Evolutionary conservation across 2,888 invertebrate species (phyloP).

Genomic region (Monopis laevigella): DNA sequence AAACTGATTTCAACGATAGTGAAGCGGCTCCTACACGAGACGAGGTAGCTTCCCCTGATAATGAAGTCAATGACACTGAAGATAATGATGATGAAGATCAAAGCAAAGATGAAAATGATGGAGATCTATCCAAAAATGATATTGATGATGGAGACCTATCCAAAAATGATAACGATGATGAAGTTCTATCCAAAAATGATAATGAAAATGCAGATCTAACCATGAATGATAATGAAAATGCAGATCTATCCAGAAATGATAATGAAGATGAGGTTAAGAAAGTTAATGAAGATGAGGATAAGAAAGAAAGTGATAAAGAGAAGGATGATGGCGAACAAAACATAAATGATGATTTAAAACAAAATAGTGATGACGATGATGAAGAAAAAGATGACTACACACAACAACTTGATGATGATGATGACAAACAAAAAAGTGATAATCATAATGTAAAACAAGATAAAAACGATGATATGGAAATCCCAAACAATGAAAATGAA

Average conservation of each 20-base stretch:
- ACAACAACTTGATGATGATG: slow-evolving; percentile 13
- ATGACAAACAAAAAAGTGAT: slow-evolving; percentile 14
- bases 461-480: no score
- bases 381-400: slow-evolving; percentile 8
- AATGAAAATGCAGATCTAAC: background rate
- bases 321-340: background rate
- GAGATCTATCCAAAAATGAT: background rate
- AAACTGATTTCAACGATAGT: no score
- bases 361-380: slow-evolving; percentile 1
- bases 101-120: background rate
- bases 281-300: slow-evolving; percentile 13
- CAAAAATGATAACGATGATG: slow-evolving; percentile 9
- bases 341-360: background rate
- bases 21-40: no score
- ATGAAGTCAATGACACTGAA: no score
- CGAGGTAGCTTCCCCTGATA: no score
- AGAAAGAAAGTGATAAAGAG: slow-evolving; percentile 14
- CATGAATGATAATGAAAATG: slow-evolving; percentile 8
- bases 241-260: slow-evolving; percentile 11
- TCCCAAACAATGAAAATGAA: slow-evolving; percentile 4
- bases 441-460: slow-evolving; percentile 12
- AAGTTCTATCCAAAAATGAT: background rate
- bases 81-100: slow-evolving; percentile 2
- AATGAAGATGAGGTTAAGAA: slow-evolving; percentile 15
- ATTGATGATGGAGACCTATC: slow-evolving; percentile 5